These are phyloP conservation scores for Tachysurus vachellii DNA, from an alignment of 2,113 vertebrate genomes.

Conservation along the genomic window DNA sequence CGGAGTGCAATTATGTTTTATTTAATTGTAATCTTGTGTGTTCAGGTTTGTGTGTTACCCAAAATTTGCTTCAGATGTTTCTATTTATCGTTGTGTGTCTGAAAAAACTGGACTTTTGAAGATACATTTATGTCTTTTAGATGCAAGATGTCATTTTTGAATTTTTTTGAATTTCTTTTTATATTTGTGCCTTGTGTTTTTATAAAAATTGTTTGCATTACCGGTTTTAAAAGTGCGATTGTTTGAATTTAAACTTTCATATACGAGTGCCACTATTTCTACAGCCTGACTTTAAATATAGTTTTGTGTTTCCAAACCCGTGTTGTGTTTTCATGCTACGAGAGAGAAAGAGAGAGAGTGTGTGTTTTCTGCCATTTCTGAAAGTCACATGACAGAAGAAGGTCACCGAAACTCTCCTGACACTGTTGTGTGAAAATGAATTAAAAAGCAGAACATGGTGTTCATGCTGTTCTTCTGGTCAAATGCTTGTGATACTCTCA, in stretches of 20 bases:
- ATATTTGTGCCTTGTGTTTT: constrained; percentile 18
- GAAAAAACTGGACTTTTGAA: constrained; percentile 71
- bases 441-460: background rate
- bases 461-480: background rate
- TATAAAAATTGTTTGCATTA: background rate
- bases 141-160: constrained; percentile 58
- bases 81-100: constrained; percentile 50
- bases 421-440: background rate
- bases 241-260: constrained; percentile 6
- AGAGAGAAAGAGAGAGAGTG: too few species aligned
- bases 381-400: background rate
- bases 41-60: constrained; percentile 60
- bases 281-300: constrained; percentile 35
- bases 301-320: constrained; percentile 24
- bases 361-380: background rate
- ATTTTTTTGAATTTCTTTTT: constrained; percentile 64
- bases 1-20: constrained; percentile 76
- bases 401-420: background rate
- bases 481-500: background rate
- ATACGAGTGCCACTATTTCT: constrained; percentile 28
- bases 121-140: constrained; percentile 65
- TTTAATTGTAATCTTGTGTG: constrained; percentile 63
- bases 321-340: constrained; percentile 7
- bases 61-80: constrained; percentile 64
- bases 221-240: background rate